phyloP scores from a whole-genome alignment of 2,888 invertebrate species.

The Ditula angustiorana region DNA sequence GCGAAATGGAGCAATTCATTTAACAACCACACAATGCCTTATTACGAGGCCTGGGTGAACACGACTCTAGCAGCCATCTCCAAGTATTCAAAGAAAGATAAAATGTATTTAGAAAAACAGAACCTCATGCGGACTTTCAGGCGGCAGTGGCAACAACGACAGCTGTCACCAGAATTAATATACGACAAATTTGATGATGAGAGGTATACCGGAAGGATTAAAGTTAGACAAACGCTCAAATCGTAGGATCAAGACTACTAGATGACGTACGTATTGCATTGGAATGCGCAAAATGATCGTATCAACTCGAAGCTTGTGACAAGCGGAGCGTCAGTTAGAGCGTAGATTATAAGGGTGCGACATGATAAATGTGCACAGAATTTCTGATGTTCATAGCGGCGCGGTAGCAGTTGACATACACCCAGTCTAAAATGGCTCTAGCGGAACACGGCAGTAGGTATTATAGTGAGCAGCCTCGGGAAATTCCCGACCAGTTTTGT shows the following conservation, averaged over 20 bases:
- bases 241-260: no score
- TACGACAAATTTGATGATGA: slow-evolving; percentile 61
- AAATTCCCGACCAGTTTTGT: background rate
- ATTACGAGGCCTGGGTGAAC: slow-evolving; percentile 76
- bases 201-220: slow-evolving; percentile 65
- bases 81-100: slow-evolving; percentile 53
- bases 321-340: background rate
- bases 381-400: background rate
- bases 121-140: slow-evolving; percentile 51
- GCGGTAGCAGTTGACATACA: background rate
- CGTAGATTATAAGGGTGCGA: background rate
- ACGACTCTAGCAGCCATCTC: slow-evolving; percentile 65
- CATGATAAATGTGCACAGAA: background rate
- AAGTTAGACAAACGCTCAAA: slow-evolving; percentile 51
- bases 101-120: slow-evolving; percentile 49
- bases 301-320: background rate
- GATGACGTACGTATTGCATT: background rate
- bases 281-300: background rate
- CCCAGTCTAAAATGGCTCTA: background rate
- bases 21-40: slow-evolving; percentile 62
- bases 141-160: slow-evolving; percentile 49
- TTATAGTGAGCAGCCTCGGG: no score
- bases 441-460: background rate
- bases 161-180: slow-evolving; percentile 54
- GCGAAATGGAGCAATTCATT: slow-evolving; percentile 70